Base-by-base conservation (phyloP, 1,140 invertebrate genomes). In the Aphelinus certus region DNA sequence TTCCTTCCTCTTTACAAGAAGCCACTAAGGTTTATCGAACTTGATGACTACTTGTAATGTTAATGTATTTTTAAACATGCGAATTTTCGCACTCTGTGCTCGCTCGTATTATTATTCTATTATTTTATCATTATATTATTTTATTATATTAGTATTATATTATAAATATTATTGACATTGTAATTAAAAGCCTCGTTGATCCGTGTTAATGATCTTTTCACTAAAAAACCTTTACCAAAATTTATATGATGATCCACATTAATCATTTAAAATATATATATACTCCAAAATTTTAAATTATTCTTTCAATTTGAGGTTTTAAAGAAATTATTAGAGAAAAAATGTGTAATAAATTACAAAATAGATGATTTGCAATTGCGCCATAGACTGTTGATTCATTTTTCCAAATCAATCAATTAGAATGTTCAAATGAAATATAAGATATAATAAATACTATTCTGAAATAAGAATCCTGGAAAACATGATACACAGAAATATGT, bases 131-230 rank as follows among this genome's bases (percentile, higher is more conserved):
- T 62, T 68, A 69, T 68, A 73, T 75, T 68, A 71, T 71, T 66
- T 58, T 73, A 69, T 69, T 42, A 73, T 73, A 26, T 26, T 68
- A 73, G 48, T 74, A 74, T 73, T 75, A 75, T 65, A 75, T 65
- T 71, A 76, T 76, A 62, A 42, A 67, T 71, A 57, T 47, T 57
- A 68, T 56, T 45, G 49, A 61, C 57, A 71, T 76, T 45, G 71
- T 55, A 56, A 76, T 76, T 75, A 75, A 75, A 75, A 64, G 66
- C 53, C 73, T 75, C 73, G 73, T 75, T 75, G 73, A 75, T 75
- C 53, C 66, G 73, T 70, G 66, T 75, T 75, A 69, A 75, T 69
- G 55, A 74, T 64, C 47, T 75, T 75, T 75, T 75, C 42, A 57
- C 70, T 60, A 75, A 46, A 58, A 57, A 53, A 74, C 58, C 51